Evolutionary conservation across 2,888 invertebrate genomes (phyloP).

Genomic region (Orchesellides sinensis): DNA sequence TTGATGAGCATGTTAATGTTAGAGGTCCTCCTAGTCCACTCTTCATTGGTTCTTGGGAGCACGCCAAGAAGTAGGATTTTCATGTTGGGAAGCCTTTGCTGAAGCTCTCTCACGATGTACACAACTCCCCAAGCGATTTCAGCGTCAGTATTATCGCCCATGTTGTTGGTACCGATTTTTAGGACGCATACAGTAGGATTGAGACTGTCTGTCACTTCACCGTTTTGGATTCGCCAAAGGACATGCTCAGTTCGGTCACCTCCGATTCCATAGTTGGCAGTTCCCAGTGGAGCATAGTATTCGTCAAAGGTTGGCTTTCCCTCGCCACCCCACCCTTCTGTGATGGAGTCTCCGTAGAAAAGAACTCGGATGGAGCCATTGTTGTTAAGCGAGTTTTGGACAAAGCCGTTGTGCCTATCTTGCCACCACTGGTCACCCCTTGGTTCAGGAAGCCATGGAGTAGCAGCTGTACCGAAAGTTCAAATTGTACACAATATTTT

Average conservation of each 20-base stretch:
- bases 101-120: constrained; percentile 77
- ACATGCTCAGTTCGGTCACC: constrained; percentile 79
- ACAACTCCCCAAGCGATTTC: constrained; percentile 78
- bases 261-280: constrained; percentile 76
- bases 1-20: constrained; percentile 53
- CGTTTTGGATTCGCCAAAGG: constrained; percentile 79
- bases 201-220: constrained; percentile 78
- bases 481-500: no score
- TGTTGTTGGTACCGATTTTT: constrained; percentile 79
- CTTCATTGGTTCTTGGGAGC: constrained; percentile 52
- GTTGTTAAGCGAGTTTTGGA: constrained; percentile 61
- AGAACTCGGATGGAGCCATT: constrained; percentile 63
- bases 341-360: constrained; percentile 73
- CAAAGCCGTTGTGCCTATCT: constrained; percentile 57
- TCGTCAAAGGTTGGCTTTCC: constrained; percentile 58
- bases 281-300: constrained; percentile 68
- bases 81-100: constrained; percentile 62
- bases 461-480: constrained; percentile 17
- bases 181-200: constrained; percentile 79
- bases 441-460: constrained; percentile 53
- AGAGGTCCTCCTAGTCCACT: constrained; percentile 14
- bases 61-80: constrained; percentile 63
- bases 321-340: constrained; percentile 67
- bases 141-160: constrained; percentile 77
- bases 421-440: constrained; percentile 63